Conservation (phyloP, 2,797 vertebrate species). For the Tokudaia tokunoshimensis region DNA sequence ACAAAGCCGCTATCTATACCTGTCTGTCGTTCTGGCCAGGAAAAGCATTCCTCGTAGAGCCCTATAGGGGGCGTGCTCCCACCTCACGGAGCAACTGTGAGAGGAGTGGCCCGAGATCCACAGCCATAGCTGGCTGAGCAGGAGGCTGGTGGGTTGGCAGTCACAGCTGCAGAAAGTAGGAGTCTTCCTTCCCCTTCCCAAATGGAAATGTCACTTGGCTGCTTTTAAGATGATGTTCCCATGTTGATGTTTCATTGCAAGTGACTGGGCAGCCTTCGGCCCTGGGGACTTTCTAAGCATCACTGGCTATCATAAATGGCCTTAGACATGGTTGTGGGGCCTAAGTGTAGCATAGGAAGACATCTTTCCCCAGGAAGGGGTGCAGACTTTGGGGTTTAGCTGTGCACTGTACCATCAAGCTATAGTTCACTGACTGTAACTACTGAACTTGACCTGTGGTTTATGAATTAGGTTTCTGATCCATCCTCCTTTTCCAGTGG, state of each 20-base stretch:
- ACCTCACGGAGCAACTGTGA: background rate
- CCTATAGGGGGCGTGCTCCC: background rate
- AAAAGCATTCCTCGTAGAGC: background rate
- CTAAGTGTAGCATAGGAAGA: constrained; percentile 23
- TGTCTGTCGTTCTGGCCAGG: background rate
- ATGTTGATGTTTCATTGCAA: constrained; percentile 52
- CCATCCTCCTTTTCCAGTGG: background rate
- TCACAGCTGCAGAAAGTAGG: background rate
- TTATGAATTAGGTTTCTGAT: background rate
- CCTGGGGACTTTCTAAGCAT: constrained; percentile 13
- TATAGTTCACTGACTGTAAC: background rate
- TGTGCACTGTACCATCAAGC: background rate
- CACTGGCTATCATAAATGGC: background rate
- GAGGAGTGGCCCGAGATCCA: background rate
- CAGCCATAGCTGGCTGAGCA: background rate
- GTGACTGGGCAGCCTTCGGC: background rate
- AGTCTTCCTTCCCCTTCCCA: constrained; percentile 4
- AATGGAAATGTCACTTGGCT: constrained; percentile 38
- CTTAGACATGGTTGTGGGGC: constrained; percentile 54
- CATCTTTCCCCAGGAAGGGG: constrained; percentile 20
- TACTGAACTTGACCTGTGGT: background rate
- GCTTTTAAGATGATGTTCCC: constrained; percentile 61
- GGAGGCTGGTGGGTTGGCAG: background rate
- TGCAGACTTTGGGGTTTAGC: constrained; percentile 23
- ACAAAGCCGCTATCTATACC: background rate